Evolutionary conservation across 2,113 vertebrate genomes (phyloP).

Genomic region (Lophochroa leadbeateri): DNA sequence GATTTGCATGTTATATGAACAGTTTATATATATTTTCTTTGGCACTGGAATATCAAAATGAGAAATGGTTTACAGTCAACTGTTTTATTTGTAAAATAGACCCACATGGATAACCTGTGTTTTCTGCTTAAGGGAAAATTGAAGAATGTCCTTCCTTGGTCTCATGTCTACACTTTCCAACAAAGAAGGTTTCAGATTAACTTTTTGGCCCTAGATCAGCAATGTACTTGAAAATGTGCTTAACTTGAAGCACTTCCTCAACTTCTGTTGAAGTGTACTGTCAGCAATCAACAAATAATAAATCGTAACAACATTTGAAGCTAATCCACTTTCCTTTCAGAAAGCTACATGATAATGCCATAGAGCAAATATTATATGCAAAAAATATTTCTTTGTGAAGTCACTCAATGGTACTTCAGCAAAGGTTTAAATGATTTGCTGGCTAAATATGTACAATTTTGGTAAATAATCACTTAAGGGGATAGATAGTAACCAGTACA

Average conservation of each 20-base stretch:
- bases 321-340: constrained; percentile 50
- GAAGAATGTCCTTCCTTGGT: constrained; percentile 10
- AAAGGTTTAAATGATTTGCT: too few species aligned
- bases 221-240: constrained; percentile 53
- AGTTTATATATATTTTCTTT: background rate
- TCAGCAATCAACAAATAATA: constrained; percentile 62
- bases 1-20: background rate
- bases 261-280: constrained; percentile 55
- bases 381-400: constrained; percentile 33
- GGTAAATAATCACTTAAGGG: background rate
- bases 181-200: constrained; percentile 44
- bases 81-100: background rate
- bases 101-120: background rate
- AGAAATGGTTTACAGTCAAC: background rate
- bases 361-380: constrained; percentile 37
- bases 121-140: background rate
- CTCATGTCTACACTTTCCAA: background rate
- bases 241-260: constrained; percentile 63
- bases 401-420: too few species aligned
- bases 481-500: background rate
- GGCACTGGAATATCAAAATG: background rate
- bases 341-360: constrained; percentile 28
- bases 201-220: constrained; percentile 55
- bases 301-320: constrained; percentile 14
- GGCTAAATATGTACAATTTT: background rate